Evolutionary conservation across 2,888 invertebrate genomes (phyloP).

Genomic region (Heliconius charithonia): DNA sequence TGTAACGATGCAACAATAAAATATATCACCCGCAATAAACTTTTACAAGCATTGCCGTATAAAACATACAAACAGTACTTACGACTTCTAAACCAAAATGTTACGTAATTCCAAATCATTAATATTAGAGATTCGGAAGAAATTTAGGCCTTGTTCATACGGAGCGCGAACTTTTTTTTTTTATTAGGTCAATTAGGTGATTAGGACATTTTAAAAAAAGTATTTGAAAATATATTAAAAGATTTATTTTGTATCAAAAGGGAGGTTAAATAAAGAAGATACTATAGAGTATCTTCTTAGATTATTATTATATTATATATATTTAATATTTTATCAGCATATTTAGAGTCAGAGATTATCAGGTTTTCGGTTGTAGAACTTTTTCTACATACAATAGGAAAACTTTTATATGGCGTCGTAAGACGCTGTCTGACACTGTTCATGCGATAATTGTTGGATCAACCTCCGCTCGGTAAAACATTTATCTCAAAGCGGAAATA

Average conservation of each 20-base stretch:
- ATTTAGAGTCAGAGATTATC: too few species aligned
- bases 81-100: slow-evolving; percentile 31
- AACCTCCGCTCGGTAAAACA: too few species aligned
- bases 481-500: too few species aligned
- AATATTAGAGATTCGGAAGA: slow-evolving; percentile 16
- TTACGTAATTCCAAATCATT: slow-evolving; percentile 41
- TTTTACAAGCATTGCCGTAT: slow-evolving; percentile 28
- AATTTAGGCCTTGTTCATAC: slow-evolving; percentile 13
- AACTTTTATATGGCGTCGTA: too few species aligned
- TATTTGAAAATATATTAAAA: neutral
- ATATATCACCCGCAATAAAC: slow-evolving; percentile 24
- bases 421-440: too few species aligned
- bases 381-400: too few species aligned
- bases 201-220: neutral
- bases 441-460: too few species aligned
- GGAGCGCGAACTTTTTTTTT: neutral
- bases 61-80: slow-evolving; percentile 32
- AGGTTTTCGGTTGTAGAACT: too few species aligned
- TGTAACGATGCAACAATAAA: slow-evolving; percentile 22
- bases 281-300: too few species aligned
- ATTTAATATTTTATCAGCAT: too few species aligned
- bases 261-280: neutral
- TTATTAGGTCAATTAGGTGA: neutral
- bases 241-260: neutral
- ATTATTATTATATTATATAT: too few species aligned